These are phyloP conservation scores for Aporophyla nigra DNA, from an alignment of 2,888 invertebrate species.

Conservation along the genomic window DNA sequence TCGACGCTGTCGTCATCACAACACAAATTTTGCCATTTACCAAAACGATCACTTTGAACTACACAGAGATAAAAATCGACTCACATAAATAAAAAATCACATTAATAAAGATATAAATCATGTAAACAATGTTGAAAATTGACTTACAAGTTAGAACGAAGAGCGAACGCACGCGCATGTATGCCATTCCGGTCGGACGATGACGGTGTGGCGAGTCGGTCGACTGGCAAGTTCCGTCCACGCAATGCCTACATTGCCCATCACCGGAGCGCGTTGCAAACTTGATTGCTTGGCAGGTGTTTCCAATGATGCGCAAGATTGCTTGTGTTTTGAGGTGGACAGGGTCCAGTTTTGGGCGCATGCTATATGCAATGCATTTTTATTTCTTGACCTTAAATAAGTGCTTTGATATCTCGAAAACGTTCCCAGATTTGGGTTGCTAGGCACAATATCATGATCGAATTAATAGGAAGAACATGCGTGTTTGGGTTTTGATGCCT, in stretches of 20 bases:
- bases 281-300: slow-evolving; percentile 55
- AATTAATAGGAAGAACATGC: not conserved
- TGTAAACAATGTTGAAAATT: slow-evolving; percentile 48
- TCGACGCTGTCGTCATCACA: slow-evolving; percentile 6
- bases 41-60: slow-evolving; percentile 20
- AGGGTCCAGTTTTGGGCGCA: slow-evolving; percentile 1
- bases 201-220: slow-evolving; percentile 68
- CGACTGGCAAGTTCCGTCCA: slow-evolving; percentile 19
- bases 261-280: slow-evolving; percentile 46
- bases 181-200: slow-evolving; percentile 79
- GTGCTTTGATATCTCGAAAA: not conserved
- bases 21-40: slow-evolving; percentile 8
- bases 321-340: slow-evolving; percentile 14
- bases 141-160: slow-evolving; percentile 87
- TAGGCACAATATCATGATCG: not conserved
- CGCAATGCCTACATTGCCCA: slow-evolving; percentile 27
- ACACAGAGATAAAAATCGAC: slow-evolving; percentile 3
- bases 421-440: not conserved
- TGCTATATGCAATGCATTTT: not conserved
- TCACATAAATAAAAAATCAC: not conserved
- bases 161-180: slow-evolving; percentile 76
- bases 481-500: not conserved
- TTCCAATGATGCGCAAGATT: slow-evolving; percentile 38
- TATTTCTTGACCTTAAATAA: not conserved
- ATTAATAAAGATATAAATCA: slow-evolving; percentile 29